A percentile compares a stretch with the other conserved stretches of the same genome.
phyloP scores from a whole-genome alignment of 2,113 vertebrate genomes.

The Varanus salvator region DNA sequence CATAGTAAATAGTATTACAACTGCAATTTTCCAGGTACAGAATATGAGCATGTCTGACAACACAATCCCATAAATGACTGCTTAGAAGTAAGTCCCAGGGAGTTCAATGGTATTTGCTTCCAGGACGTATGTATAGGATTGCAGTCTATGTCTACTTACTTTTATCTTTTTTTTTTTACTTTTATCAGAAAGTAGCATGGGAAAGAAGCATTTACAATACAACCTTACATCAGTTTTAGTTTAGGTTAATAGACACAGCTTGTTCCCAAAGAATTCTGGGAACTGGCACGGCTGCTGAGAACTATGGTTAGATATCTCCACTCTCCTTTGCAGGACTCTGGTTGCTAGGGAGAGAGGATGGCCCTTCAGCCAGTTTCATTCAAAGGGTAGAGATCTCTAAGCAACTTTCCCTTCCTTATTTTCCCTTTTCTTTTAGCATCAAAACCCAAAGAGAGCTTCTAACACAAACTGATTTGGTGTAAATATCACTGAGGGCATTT shows the following conservation, averaged over 20 bases:
- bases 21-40: not conserved
- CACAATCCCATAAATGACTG: not conserved
- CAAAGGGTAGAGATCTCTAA: not conserved
- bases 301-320: not conserved
- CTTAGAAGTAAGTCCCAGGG: not conserved
- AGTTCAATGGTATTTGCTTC: not conserved
- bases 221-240: not conserved
- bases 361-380: too few relatives aligned
- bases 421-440: not conserved
- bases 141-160: too few relatives aligned
- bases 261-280: not conserved
- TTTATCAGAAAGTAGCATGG: not conserved
- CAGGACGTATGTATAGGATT: not conserved
- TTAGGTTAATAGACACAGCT: not conserved
- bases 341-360: not conserved
- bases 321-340: not conserved
- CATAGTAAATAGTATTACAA: too few relatives aligned
- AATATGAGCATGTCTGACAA: not conserved
- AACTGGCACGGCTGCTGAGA: not conserved
- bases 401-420: not conserved
- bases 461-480: constrained; percentile 56
- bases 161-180: not conserved
- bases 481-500: constrained; percentile 41
- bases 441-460: not conserved
- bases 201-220: not conserved